Evolutionary conservation across 2,888 invertebrate genomes (phyloP).

Genomic region (Ischnura elegans): DNA sequence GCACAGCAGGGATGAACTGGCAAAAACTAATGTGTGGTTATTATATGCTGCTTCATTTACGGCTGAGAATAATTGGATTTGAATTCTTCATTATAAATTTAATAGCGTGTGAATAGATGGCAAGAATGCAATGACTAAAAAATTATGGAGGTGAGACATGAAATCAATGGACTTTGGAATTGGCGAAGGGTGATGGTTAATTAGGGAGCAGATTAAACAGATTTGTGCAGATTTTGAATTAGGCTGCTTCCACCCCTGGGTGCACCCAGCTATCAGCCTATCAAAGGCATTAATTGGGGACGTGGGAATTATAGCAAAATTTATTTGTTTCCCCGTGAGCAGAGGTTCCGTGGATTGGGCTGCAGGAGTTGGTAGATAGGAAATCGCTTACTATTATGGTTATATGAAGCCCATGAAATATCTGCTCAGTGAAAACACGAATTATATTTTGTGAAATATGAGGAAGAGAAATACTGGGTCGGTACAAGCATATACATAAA

Average conservation of each 20-base stretch:
- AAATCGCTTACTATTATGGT: too few relatives aligned
- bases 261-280: not conserved
- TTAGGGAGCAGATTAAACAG: slow-evolving; percentile 53
- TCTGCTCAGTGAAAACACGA: too few relatives aligned
- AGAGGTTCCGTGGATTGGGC: not conserved
- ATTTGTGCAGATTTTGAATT: not conserved
- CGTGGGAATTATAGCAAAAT: slow-evolving; percentile 3
- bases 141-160: not conserved
- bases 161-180: not conserved
- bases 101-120: not conserved
- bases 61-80: not conserved
- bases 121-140: not conserved
- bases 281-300: slow-evolving; percentile 39
- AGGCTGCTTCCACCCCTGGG: not conserved
- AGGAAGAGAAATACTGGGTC: too few relatives aligned
- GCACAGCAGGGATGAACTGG: too few relatives aligned
- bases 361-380: not conserved
- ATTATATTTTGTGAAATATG: too few relatives aligned
- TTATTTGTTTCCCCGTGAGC: not conserved
- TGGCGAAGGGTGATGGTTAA: slow-evolving; percentile 2
- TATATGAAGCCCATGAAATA: too few relatives aligned
- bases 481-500: too few relatives aligned
- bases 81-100: not conserved
- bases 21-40: too few relatives aligned
- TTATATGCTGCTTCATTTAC: too few relatives aligned